Evolutionary conservation across 1,140 invertebrate species (phyloP).

Genomic region (Euwallacea similis): DNA sequence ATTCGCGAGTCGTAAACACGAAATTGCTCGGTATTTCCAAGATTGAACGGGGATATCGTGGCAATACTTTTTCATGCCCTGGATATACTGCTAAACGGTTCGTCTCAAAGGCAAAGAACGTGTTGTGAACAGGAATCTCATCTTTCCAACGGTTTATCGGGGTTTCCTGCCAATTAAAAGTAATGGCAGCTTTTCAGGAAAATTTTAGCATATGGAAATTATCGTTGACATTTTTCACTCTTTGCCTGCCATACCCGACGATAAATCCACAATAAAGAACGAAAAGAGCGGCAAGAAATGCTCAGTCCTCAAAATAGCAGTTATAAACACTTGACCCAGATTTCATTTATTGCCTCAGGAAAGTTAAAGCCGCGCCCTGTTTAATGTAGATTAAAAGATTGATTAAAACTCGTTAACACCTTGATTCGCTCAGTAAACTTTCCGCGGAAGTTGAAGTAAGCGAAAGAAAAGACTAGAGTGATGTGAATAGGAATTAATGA

Average conservation of each 20-base stretch:
- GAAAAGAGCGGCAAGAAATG: constrained; percentile 5
- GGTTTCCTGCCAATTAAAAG: too few relatives aligned
- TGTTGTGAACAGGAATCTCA: too few relatives aligned
- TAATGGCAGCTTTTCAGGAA: too few relatives aligned
- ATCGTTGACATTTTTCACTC: not conserved
- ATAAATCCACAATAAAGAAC: constrained; percentile 4
- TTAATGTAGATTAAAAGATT: constrained; percentile 34
- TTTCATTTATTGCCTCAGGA: constrained; percentile 14
- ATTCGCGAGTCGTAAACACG: constrained; percentile 33
- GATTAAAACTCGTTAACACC: constrained; percentile 31
- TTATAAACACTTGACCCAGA: constrained; percentile 13
- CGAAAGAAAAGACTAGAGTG: constrained; percentile 24
- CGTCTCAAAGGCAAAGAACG: too few relatives aligned
- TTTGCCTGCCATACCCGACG: not conserved
- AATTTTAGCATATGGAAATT: not conserved
- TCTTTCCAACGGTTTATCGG: too few relatives aligned
- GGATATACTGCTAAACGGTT: constrained; percentile 24
- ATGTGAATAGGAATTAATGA: constrained; percentile 33
- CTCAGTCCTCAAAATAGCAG: constrained; percentile 3
- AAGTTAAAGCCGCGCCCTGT: constrained; percentile 22
- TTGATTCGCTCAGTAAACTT: constrained; percentile 26
- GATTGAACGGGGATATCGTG: constrained; percentile 31
- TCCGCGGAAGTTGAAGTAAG: constrained; percentile 17
- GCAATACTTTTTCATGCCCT: constrained; percentile 22
- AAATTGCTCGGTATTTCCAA: constrained; percentile 32